These are phyloP conservation scores for Hirtodrosophila duncani DNA, from an alignment of 2,888 invertebrate genomes.

Conservation along the genomic window DNA sequence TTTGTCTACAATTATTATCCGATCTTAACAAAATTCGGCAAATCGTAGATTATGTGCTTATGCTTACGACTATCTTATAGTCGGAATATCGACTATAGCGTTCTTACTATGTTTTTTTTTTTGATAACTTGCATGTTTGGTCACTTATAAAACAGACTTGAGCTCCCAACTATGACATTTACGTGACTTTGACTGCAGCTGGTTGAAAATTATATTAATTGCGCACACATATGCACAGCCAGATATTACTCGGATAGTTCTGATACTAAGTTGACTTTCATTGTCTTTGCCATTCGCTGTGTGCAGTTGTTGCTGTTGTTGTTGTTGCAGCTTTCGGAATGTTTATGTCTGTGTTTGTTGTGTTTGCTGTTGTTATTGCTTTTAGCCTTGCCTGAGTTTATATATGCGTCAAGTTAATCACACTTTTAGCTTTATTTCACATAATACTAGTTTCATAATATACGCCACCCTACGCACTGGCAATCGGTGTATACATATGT, in stretches of 20 bases:
- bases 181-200: conserved; percentile 9
- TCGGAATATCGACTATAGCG: too few relatives aligned
- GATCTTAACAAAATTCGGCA: too few relatives aligned
- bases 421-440: conserved; percentile 72
- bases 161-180: conserved; percentile 33
- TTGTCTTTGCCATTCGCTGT: conserved; percentile 52
- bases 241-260: conserved; percentile 13
- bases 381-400: conserved; percentile 4
- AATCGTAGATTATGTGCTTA: too few relatives aligned
- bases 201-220: conserved; percentile 68
- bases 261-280: conserved; percentile 56
- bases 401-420: conserved; percentile 57
- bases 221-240: conserved; percentile 31
- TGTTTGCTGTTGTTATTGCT: conserved; percentile 31
- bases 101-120: too few relatives aligned
- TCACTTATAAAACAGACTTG: conserved; percentile 56
- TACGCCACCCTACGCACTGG: conserved; percentile 45
- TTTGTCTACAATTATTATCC: too few relatives aligned
- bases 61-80: too few relatives aligned
- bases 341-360: conserved; percentile 35
- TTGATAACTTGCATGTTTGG: conserved; percentile 44
- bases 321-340: conserved; percentile 50
- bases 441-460: conserved; percentile 73
- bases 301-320: conserved; percentile 28
- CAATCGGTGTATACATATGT: conserved; percentile 25